Conservation (phyloP, 2,888 invertebrate species). For the Troglohyphantes excavatus region DNA sequence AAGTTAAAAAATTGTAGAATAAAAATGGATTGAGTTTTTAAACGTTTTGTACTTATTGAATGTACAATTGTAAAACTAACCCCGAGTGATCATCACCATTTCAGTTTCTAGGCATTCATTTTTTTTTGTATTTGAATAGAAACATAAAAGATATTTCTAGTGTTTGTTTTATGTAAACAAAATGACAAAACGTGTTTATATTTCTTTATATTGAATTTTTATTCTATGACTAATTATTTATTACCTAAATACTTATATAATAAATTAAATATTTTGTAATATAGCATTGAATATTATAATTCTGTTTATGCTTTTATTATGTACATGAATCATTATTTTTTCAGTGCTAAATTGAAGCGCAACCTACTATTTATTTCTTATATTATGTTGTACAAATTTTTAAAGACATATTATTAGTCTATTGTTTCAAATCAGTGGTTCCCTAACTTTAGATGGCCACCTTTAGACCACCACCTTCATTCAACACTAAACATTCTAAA, state of each 20-base stretch:
- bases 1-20: not conserved
- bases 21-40: not conserved
- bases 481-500: no score
- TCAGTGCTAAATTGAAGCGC: constrained; percentile 32
- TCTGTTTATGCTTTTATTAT: not conserved
- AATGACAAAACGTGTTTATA: no score
- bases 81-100: not conserved
- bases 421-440: not conserved
- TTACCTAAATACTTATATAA: no score
- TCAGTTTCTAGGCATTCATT: no score
- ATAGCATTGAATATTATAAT: not conserved
- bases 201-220: no score
- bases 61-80: not conserved
- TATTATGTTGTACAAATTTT: constrained; percentile 47
- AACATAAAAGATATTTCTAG: no score
- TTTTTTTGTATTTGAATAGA: no score
- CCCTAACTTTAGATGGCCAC: not conserved
- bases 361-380: constrained; percentile 38
- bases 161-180: no score
- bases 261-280: not conserved
- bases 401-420: not conserved
- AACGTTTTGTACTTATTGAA: no score
- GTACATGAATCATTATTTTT: constrained; percentile 8
- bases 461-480: no score
- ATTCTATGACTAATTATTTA: no score